Base-by-base conservation (phyloP, 2,797 vertebrate genomes). In the Dicrostonyx torquatus region DNA sequence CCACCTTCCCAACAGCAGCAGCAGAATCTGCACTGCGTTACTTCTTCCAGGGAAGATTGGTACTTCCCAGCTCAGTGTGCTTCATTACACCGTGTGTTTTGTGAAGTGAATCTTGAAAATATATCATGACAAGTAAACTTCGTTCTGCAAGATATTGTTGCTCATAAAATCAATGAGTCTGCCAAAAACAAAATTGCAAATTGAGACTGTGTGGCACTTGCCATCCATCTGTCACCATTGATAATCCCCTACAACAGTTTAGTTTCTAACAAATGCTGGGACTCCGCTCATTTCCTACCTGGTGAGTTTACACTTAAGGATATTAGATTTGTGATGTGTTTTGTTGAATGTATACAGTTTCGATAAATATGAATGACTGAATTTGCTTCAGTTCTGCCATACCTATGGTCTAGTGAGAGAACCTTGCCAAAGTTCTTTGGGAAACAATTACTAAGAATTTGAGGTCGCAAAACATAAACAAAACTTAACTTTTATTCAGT, bases 101-200 rank as follows among this genome's bases (percentile, higher is more conserved):
- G 24, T 45, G 83, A 93, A 60, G 53, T 5, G 20, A 53, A 18
- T 79, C 58, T 83, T 78, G 37, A 66, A 91, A 89, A 84, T 10
- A 9, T n/a, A 86, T 73, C 43, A 24, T 18, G 53, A 58, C 43
- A 24, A 62, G 22, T 20, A 64, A 64, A 68, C 43, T 84, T 72
- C 58, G 34, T 89, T 89, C 40, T 64, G 24, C 18, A 94, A 45
- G 91, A 92, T 66, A 92, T 34, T 88, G 86, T 53, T 93, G 64
- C 50, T 94, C 84, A 94, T 92, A 94, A 91, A 95, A 89, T 48
- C 5, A 20, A 58, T 31, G 87, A 48, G n/a, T 93, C 76, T 84
- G 58, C 87, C 84, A 94, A 93, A 78, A 75, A 83, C 87, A 87
- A 80, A 96, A 94, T 60, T 89, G 40, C 84, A 95, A 84, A 93